Evolutionary conservation across 37 sponge, comb jelly and placozoan species (phyloP).

Genomic region (Diacarnus erythraeanus): DNA sequence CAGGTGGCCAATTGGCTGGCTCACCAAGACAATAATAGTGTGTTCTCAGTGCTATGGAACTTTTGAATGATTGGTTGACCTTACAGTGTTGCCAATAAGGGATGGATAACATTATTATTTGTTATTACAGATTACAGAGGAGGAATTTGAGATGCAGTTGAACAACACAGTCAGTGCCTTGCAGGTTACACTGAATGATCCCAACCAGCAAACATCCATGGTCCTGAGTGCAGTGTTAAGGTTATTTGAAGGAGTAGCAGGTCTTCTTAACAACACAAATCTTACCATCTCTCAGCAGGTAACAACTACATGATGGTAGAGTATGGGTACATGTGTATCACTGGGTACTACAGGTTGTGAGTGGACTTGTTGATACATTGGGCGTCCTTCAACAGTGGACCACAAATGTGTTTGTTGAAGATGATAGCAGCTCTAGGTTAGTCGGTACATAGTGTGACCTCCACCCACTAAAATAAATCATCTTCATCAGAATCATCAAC

Average conservation of each 20-base stretch:
- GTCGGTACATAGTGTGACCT: background rate
- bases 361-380: background rate
- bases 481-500: background rate
- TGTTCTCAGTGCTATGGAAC: no score
- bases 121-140: background rate
- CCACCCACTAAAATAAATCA: background rate
- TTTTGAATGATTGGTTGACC: no score
- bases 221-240: background rate
- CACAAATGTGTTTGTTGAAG: no score
- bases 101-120: background rate
- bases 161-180: background rate
- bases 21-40: no score
- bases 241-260: background rate
- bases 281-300: no score
- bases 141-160: background rate
- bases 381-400: background rate
- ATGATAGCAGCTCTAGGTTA: no score
- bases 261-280: background rate
- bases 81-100: background rate
- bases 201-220: background rate
- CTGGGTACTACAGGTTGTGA: background rate
- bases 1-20: no score
- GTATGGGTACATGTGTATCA: no score
- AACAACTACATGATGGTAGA: no score
- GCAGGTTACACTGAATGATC: background rate